Evolutionary conservation across 2,888 invertebrate species (phyloP).

Genomic region (Neoaliturus tenellus): DNA sequence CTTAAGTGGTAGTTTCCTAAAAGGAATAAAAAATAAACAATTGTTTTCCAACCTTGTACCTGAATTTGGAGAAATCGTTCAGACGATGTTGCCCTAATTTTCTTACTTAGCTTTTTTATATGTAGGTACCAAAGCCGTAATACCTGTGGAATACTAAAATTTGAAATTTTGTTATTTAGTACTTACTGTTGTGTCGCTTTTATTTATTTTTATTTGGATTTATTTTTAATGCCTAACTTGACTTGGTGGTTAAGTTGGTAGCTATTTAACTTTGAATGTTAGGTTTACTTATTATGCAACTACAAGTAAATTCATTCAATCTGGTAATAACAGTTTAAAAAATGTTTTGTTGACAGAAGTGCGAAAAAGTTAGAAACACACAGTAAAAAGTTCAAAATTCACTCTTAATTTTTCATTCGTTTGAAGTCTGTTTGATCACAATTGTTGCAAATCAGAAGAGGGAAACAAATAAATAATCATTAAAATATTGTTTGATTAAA

Average conservation of each 20-base stretch:
- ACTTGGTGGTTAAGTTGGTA: not conserved
- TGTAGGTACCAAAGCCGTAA: slow-evolving; percentile 30
- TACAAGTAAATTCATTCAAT: no score
- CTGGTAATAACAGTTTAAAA: no score
- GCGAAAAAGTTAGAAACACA: no score
- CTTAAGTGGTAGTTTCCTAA: not conserved
- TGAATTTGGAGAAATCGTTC: not conserved
- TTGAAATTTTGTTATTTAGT: not conserved
- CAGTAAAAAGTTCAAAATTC: no score
- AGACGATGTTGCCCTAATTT: not conserved
- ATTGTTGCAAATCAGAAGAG: no score
- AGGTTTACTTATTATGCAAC: not conserved
- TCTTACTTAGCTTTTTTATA: not conserved
- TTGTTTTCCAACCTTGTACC: slow-evolving; percentile 50
- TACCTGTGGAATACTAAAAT: not conserved
- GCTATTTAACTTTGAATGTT: slow-evolving; percentile 6
- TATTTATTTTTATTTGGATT: slow-evolving; percentile 15
- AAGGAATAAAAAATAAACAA: not conserved
- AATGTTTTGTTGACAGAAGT: no score
- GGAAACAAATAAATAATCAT: no score
- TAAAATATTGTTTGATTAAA: no score
- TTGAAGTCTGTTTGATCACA: no score
- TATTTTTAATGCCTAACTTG: not conserved
- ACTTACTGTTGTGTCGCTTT: slow-evolving; percentile 10
- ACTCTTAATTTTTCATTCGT: no score